Evolutionary conservation across 2,888 invertebrate species (phyloP).

Genomic region (Dynastes maya): DNA sequence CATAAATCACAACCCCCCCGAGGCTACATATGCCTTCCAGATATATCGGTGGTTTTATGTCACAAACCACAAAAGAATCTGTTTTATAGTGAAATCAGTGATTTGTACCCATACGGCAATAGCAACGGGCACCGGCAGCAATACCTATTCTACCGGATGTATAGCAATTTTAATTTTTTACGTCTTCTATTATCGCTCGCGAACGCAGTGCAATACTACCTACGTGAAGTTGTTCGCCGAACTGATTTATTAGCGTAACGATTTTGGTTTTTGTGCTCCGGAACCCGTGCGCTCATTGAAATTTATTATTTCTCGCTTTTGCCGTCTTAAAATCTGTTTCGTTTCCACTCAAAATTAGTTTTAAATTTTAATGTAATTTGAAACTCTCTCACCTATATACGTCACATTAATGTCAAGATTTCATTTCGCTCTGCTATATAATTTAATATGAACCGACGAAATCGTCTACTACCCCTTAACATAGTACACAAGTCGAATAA

Average conservation of each 20-base stretch:
- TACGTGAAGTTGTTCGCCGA: conserved; percentile 38
- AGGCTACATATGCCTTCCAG: conserved; percentile 61
- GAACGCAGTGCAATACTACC: conserved; percentile 40
- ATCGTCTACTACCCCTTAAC: conserved; percentile 2
- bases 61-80: conserved; percentile 60
- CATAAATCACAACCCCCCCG: conserved; percentile 62
- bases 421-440: conserved; percentile 48
- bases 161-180: conserved; percentile 46
- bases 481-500: not conserved
- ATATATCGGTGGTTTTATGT: conserved; percentile 61
- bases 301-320: conserved; percentile 50
- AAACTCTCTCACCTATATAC: conserved; percentile 49
- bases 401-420: conserved; percentile 50
- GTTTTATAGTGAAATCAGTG: conserved; percentile 56
- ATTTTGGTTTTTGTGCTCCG: conserved; percentile 36
- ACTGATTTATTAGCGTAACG: conserved; percentile 41
- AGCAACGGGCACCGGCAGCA: conserved; percentile 1
- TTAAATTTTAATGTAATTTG: conserved; percentile 52
- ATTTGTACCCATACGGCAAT: conserved; percentile 46
- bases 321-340: conserved; percentile 43
- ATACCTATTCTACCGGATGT: conserved; percentile 25
- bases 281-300: conserved; percentile 42
- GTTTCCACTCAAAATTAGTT: conserved; percentile 49
- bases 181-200: conserved; percentile 41
- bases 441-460: conserved; percentile 48